Conservation (phyloP, 2,113 vertebrate genomes). For the Ictidomys tridecemlineatus region DNA sequence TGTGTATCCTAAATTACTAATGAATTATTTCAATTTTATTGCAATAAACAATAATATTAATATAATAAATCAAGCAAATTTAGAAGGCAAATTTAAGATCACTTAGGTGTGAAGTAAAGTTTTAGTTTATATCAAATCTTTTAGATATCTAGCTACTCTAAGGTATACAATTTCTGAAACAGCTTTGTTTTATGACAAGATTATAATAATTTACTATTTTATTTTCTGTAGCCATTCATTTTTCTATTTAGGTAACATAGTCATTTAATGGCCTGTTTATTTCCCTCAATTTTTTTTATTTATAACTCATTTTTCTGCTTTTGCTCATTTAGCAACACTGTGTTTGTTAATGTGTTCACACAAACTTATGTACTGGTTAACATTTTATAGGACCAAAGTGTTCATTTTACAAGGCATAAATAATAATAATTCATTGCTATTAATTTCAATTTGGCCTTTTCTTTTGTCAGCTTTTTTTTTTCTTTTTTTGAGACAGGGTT, state of each 20-base stretch:
- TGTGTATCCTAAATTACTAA: not conserved
- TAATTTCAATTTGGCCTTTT: not conserved
- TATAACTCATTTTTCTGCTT: not conserved
- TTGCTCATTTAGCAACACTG: not conserved
- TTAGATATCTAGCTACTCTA: not conserved
- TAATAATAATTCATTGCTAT: not conserved
- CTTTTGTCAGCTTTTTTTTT: not conserved
- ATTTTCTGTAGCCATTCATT: not conserved
- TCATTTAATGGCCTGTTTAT: not conserved
- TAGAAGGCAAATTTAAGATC: not conserved
- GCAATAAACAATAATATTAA: not conserved
- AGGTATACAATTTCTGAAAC: not conserved
- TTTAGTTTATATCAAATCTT: not conserved
- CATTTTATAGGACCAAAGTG: not conserved
- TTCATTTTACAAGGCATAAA: not conserved
- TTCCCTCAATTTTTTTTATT: not conserved
- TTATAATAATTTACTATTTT: not conserved
- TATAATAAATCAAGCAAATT: not conserved
- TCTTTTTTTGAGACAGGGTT: no score
- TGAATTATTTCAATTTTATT: slow-evolving; percentile 39
- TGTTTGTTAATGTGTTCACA: not conserved
- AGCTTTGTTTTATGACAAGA: not conserved
- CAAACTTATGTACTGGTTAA: not conserved
- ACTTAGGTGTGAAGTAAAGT: not conserved
- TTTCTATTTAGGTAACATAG: not conserved